A percentile compares a stretch with the other conserved stretches of the same genome.
phyloP scores from a whole-genome alignment of 2,797 vertebrate species.

The Pipistrellus pipistrellus region DNA sequence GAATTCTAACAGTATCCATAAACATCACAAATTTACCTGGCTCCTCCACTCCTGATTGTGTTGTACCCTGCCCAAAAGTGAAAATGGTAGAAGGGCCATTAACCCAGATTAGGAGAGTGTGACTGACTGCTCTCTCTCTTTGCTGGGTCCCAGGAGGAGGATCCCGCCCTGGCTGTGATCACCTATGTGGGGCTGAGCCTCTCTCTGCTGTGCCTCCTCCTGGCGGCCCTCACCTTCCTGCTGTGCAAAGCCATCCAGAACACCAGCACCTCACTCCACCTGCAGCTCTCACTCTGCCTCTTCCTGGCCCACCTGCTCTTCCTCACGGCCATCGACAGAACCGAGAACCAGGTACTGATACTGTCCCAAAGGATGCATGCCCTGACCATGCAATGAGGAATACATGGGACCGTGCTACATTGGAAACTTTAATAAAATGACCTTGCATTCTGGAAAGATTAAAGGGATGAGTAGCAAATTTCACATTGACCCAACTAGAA shows the following conservation, averaged over 20 bases:
- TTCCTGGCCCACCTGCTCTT: constrained; percentile 70
- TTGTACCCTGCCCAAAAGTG: neutral
- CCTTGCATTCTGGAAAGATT: neutral
- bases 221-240: constrained; percentile 79
- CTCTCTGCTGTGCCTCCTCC: constrained; percentile 69
- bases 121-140: neutral
- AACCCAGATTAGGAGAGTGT: neutral
- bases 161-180: neutral
- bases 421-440: neutral
- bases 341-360: neutral
- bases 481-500: neutral
- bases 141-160: neutral
- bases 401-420: neutral
- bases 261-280: constrained; percentile 70
- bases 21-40: neutral
- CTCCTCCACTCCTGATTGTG: neutral
- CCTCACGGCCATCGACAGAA: neutral
- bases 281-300: constrained; percentile 39
- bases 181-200: neutral
- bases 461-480: neutral
- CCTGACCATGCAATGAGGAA: neutral
- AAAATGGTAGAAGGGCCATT: no score
- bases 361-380: neutral
- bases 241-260: constrained; percentile 73
- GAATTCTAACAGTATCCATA: neutral